Conservation (phyloP, 2,888 invertebrate species). For the Pheosia gnoma region DNA sequence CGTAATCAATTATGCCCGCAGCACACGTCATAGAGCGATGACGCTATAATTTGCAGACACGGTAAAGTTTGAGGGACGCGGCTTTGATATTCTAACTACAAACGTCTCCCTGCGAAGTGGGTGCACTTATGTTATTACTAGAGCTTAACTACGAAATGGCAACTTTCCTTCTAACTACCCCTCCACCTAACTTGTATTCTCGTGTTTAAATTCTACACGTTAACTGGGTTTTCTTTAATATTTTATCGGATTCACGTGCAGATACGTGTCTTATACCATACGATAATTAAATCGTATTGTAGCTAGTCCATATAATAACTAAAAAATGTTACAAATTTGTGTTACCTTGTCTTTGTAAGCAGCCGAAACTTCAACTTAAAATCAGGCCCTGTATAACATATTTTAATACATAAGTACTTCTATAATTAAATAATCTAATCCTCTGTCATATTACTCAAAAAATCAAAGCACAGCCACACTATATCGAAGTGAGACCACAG, state of each 20-base stretch:
- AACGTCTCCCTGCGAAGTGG: constrained; percentile 32
- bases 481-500: background rate
- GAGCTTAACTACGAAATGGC: constrained; percentile 38
- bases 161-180: constrained; percentile 24
- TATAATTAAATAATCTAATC: too few species aligned
- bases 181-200: background rate
- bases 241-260: background rate
- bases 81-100: constrained; percentile 44
- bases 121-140: constrained; percentile 50
- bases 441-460: background rate
- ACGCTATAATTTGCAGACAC: constrained; percentile 22
- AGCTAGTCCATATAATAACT: too few species aligned
- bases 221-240: background rate
- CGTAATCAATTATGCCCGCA: constrained; percentile 22
- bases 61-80: constrained; percentile 34
- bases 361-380: too few species aligned
- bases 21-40: constrained; percentile 9
- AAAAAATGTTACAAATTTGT: too few species aligned
- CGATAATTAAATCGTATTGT: too few species aligned
- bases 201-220: background rate
- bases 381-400: too few species aligned
- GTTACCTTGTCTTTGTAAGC: too few species aligned
- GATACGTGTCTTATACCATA: too few species aligned
- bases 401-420: too few species aligned
- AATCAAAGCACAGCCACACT: background rate